Evolutionary conservation across 2,113 vertebrate species (phyloP), one percentile per base, ranked within the genome.

Genomic region (Anarhynchus alexandrinus): DNA sequence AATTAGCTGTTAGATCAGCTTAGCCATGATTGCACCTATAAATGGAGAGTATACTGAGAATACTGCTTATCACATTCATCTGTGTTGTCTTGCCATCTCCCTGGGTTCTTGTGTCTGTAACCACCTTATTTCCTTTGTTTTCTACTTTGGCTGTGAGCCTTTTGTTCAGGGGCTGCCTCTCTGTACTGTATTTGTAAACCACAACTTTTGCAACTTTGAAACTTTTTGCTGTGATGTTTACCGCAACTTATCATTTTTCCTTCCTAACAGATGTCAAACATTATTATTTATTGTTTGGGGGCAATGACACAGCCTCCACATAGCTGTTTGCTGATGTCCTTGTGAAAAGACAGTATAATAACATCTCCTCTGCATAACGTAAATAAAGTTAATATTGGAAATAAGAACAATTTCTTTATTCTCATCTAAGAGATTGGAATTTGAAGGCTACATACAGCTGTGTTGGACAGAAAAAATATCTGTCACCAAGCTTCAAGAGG

Each of bases 401-500:
- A 64, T 87, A 45, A 82, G 55, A 80, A 54, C 18, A 86, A 32
- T 29, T 84, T 92, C 34, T 90, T 72, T 85, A 72, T 92, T 91
- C 45, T 94, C 62, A 62, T 32, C 82, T 80, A 64, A 55, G 45
- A 98, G 98, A 98, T 98, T 95, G 98, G 98, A 97, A 99, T 99
- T 96, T 97, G 98, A 96, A 98, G 98, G 7, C 98, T 98, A 92
- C 97, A 99, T 95, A 99, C 98, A 66, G 98, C 98, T 84, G 97
- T 99, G 42, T 98, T 99, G 16, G 98, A 97, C 97, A 14, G 98
- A 99, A 96, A 98, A 99, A 96, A 98, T 98, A 62, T 98, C 98
- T 29, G 98, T 98, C 54, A 98, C 98, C 34, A 99, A 99, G 88
- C 93, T 99, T 95, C 98, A 99, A 91, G 98, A 99, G 59, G 98